These are phyloP conservation scores for Conistra vaccinii DNA, from an alignment of 2,888 invertebrate genomes.

Conservation along the genomic window DNA sequence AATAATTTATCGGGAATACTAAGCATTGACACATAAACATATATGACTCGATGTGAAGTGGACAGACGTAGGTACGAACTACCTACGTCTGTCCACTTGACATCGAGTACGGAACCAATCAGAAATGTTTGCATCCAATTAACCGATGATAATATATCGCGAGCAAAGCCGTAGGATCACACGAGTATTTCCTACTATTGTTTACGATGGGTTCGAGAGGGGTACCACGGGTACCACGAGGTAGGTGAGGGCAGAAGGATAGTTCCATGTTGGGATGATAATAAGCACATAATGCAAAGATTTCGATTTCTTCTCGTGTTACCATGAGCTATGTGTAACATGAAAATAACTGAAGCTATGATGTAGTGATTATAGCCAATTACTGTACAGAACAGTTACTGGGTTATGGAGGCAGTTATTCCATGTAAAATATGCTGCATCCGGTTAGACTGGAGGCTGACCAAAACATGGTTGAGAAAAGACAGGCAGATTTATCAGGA, in stretches of 20 bases:
- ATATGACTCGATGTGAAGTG: too few relatives aligned
- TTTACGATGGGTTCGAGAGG: constrained; percentile 23
- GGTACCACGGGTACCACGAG: not conserved
- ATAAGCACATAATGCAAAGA: not conserved
- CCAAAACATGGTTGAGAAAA: not conserved
- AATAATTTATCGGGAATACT: too few relatives aligned
- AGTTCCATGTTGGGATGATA: not conserved
- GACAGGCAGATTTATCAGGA: not conserved
- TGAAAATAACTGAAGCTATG: not conserved
- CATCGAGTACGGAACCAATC: constrained; percentile 35
- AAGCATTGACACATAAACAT: not conserved
- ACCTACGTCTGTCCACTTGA: not conserved
- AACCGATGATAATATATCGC: constrained; percentile 43
- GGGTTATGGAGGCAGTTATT: not conserved
- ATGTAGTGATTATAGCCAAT: not conserved
- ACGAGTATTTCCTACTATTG: constrained; percentile 44
- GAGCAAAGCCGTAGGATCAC: constrained; percentile 10
- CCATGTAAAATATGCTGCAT: not conserved
- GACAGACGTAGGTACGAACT: too few relatives aligned
- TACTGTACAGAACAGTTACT: not conserved
- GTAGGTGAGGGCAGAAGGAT: not conserved
- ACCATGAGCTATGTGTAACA: not conserved
- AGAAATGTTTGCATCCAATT: constrained; percentile 52
- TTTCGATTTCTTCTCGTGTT: not conserved
- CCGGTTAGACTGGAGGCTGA: not conserved